Evolutionary conservation across 2,888 invertebrate species (phyloP), one percentile per base, ranked within the genome.

Genomic region (Apodemia mormo): DNA sequence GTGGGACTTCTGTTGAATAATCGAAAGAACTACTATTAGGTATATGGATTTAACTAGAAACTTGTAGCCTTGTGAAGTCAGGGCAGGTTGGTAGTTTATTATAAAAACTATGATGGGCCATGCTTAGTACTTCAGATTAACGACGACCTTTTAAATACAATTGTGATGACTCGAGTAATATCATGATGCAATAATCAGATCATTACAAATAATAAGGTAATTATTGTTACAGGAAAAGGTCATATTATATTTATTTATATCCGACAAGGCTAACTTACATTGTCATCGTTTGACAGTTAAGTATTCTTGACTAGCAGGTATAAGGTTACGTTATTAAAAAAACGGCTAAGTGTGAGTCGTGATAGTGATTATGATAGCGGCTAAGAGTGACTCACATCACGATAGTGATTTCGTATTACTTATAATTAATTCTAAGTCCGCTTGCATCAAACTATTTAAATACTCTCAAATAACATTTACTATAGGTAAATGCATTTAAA

Each of bases 261-360:
- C 22, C 22, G 30, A 67, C 40, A 43, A 65, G 65, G 65, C 43
- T 37, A 40, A 67, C 68, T 12, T 49, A 68, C 22, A 65, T 37
- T 66, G 58, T 70, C 65, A 69, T 65, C 29, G 40, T 37, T 61
- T 69, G 65, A 33, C 30, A 43, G 43, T 30, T 61, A 37, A 45
- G 29, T 45, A 12, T 10, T 29, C 30, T 12, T 58, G 30, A 12
- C 9, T 6, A 4, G 30, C 58, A 29, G 30, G 30, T 56, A 29
- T n/a, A 52, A n/a, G n/a, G 52, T 52, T 12, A 56, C 54, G 49
- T 49, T 8, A 5, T n/a, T 22, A 22, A 22, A 56, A 56, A 56
- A 43, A 2, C 9, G 2, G 29, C 22, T 22, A 22, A 29, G 22
- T 22, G 54, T 12, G 8, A 56, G 9, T 54, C 10, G 43, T 45